These are phyloP conservation scores for Agonopterix subpropinquella DNA, from an alignment of 2,888 invertebrate genomes.

Conservation along the genomic window DNA sequence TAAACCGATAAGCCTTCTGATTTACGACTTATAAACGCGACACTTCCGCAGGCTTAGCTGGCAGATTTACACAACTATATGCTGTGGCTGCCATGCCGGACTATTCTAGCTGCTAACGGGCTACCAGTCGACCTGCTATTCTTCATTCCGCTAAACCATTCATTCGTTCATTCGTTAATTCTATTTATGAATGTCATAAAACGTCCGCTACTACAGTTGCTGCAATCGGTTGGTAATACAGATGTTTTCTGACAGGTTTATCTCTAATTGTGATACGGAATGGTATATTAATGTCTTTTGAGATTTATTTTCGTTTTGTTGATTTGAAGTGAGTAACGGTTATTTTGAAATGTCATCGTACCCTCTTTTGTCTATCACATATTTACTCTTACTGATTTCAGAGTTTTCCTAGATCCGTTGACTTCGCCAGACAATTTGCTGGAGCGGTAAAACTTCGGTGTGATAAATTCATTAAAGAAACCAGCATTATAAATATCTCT, in stretches of 20 bases:
- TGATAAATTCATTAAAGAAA: too few species aligned
- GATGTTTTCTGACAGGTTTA: conserved; percentile 34
- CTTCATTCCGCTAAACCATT: conserved; percentile 24
- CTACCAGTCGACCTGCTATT: conserved; percentile 18
- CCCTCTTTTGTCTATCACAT: too few species aligned
- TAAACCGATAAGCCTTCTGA: conserved; percentile 61
- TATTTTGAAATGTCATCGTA: neutral
- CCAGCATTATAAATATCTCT: too few species aligned
- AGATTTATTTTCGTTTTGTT: conserved; percentile 8
- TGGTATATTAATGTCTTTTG: conserved; percentile 6
- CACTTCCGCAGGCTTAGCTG: conserved; percentile 53
- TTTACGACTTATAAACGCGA: conserved; percentile 64
- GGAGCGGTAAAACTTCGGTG: too few species aligned
- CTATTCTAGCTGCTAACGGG: conserved; percentile 17
- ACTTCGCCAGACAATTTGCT: too few species aligned
- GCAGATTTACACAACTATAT: conserved; percentile 40
- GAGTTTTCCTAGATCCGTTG: too few species aligned
- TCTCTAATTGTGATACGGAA: conserved; percentile 11
- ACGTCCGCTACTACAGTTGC: conserved; percentile 21
- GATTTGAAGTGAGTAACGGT: conserved; percentile 7
- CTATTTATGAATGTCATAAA: conserved; percentile 50
- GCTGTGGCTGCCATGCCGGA: neutral
- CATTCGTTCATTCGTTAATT: conserved; percentile 35
- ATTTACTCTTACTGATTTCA: too few species aligned
- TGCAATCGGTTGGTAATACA: conserved; percentile 26